Evolutionary conservation across 2,888 invertebrate species (phyloP), one percentile per base, ranked within the genome.

Genomic region (Metellina segmentata): DNA sequence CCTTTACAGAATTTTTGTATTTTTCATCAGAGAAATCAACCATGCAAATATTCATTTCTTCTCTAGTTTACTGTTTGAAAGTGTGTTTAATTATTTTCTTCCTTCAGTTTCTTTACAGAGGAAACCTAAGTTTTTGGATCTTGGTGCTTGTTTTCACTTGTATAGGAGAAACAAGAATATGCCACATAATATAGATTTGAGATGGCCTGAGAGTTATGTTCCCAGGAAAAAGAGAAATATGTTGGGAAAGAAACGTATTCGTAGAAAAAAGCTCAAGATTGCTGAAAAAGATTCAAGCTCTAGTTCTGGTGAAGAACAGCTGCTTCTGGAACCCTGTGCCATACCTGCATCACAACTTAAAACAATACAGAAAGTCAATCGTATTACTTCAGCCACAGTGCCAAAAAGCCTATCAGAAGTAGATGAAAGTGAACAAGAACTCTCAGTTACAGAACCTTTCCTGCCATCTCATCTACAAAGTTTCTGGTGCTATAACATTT

Each of bases 321-420:
- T 91, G 11, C 20, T 91, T 20, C 69, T 91, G n/a, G 91, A 91
- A 69, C 82, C 87, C 6, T 81, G 81, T 79, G 72, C 74, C 20
- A 79, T 91, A 16, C 87, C 91, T 75, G 87, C 91, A 19, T 83
- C 83, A 7, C 91, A 91, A 52, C n/a, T 87, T 11, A 83, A 78
- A 74, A 72, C 83, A 13, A 49, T 91, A 8, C 69, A 82, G 49
- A 87, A 87, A 91, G 81, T 81, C 16, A 81, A 90, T 52, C 70
- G 77, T 4, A 79, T 85, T 7, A 72, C 78, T 71, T 13, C 89
- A 7, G 49, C 53, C 20, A 69, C 74, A 49, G 20, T 79, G 19
- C 53, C 61, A 85, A 89, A 79, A 71, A 87, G 87, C 72, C 20
- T 77, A 20, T 87, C 91, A 49, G 87, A 87, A 19, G 77, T 71